phyloP scores from a whole-genome alignment of 2,888 invertebrate species.

The Thecophora atra region DNA sequence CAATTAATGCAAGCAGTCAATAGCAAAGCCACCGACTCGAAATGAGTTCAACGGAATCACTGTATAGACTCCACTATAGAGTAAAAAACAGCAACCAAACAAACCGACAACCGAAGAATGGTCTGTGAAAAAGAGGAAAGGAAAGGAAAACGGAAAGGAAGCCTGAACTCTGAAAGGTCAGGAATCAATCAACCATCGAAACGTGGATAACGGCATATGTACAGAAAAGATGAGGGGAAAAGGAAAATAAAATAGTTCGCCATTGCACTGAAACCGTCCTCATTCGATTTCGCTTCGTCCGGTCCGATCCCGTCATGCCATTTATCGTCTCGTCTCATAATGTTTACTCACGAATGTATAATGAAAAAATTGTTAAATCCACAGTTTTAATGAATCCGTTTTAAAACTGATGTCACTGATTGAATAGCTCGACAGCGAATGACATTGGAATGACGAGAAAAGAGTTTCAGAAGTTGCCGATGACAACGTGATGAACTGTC shows the following conservation, averaged over 20 bases:
- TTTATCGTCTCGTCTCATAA: not conserved
- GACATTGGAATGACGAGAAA: not conserved
- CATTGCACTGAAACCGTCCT: not conserved
- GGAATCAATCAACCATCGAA: constrained; percentile 18
- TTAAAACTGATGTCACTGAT: constrained; percentile 27
- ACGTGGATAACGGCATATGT: not conserved
- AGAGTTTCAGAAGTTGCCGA: not conserved
- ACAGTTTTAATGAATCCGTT: constrained; percentile 20
- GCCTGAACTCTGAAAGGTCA: not conserved
- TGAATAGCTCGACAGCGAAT: constrained; percentile 3
- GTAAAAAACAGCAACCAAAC: not conserved
- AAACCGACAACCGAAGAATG: not conserved
- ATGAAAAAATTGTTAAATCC: constrained; percentile 14
- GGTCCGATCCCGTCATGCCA: no score
- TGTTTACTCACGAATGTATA: constrained; percentile 10
- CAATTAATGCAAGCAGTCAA: constrained; percentile 20
- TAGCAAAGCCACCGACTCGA: constrained; percentile 3
- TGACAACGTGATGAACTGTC: not conserved
- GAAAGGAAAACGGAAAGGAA: not conserved
- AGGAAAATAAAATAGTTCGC: not conserved
- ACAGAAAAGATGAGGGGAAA: not conserved
- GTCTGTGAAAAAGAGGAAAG: not conserved
- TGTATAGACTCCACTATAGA: no score
- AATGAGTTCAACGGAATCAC: not conserved
- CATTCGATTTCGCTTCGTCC: not conserved